Evolutionary conservation across 2,888 invertebrate species (phyloP).

Genomic region (Lithophane leautieri): DNA sequence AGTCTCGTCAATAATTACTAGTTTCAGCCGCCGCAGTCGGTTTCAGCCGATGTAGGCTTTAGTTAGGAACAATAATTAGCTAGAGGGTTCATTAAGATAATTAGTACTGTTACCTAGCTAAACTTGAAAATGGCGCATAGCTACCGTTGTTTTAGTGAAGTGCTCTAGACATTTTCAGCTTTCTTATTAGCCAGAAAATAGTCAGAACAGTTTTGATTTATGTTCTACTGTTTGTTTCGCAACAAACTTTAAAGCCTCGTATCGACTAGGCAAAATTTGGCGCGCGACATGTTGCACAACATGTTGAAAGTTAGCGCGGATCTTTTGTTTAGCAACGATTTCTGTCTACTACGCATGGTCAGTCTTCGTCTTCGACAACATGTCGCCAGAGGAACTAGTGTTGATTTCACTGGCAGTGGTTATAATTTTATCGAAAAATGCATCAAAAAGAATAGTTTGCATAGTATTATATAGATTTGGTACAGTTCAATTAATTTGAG

Average conservation of each 20-base stretch:
- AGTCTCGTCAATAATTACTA: constrained; percentile 48
- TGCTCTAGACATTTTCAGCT: neutral
- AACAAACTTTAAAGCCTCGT: neutral
- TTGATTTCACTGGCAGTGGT: no score
- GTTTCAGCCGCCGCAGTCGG: constrained; percentile 7
- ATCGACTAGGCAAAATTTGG: no score
- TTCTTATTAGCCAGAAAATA: neutral
- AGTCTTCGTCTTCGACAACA: no score
- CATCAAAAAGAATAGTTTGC: no score
- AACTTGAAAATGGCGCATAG: neutral
- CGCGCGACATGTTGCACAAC: no score
- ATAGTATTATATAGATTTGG: no score
- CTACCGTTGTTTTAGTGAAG: neutral
- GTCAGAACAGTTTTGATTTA: neutral
- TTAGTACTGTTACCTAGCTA: neutral
- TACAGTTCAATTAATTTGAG: no score
- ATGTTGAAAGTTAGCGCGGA: no score
- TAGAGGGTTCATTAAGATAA: constrained; percentile 8
- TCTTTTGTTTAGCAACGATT: no score
- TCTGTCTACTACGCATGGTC: no score
- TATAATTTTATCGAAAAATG: no score
- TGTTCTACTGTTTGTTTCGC: neutral
- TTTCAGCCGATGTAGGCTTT: constrained; percentile 5
- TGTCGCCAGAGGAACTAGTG: no score
- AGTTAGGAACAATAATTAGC: constrained; percentile 23